These are phyloP conservation scores for Drosophila prostipennis DNA, from an alignment of 2,888 invertebrate genomes.

Conservation along the genomic window DNA sequence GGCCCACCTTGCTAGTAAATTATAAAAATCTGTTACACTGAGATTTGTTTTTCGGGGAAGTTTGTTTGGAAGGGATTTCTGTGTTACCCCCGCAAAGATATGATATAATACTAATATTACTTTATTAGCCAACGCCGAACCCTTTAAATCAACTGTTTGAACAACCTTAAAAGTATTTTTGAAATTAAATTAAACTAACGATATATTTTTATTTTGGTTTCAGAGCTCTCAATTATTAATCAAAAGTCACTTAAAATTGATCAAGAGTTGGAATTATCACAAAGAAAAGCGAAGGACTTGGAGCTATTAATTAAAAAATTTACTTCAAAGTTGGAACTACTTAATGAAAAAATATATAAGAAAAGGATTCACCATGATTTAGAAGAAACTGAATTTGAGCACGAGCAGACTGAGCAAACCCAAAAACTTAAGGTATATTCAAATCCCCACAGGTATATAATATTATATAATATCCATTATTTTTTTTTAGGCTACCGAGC, in stretches of 20 bases:
- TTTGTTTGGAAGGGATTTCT: too few species aligned
- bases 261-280: slow-evolving; percentile 87
- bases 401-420: slow-evolving; percentile 85
- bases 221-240: slow-evolving; percentile 86
- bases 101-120: too few species aligned
- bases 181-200: neutral
- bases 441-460: too few species aligned
- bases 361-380: slow-evolving; percentile 85
- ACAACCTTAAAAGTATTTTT: too few species aligned
- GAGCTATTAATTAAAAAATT: slow-evolving; percentile 86
- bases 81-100: too few species aligned
- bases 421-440: slow-evolving; percentile 85
- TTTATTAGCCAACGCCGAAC: too few species aligned
- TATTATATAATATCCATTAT: neutral
- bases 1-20: too few species aligned
- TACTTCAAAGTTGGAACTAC: slow-evolving; percentile 87
- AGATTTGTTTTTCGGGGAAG: too few species aligned
- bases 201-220: neutral
- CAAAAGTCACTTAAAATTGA: slow-evolving; percentile 90
- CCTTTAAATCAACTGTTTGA: too few species aligned
- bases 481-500: slow-evolving; percentile 86
- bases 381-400: slow-evolving; percentile 86
- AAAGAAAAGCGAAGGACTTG: slow-evolving; percentile 86
- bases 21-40: too few species aligned
- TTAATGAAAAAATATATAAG: slow-evolving; percentile 86